phyloP scores from a whole-genome alignment of 2,113 vertebrate genomes.

The Ornithorhynchus anatinus region DNA sequence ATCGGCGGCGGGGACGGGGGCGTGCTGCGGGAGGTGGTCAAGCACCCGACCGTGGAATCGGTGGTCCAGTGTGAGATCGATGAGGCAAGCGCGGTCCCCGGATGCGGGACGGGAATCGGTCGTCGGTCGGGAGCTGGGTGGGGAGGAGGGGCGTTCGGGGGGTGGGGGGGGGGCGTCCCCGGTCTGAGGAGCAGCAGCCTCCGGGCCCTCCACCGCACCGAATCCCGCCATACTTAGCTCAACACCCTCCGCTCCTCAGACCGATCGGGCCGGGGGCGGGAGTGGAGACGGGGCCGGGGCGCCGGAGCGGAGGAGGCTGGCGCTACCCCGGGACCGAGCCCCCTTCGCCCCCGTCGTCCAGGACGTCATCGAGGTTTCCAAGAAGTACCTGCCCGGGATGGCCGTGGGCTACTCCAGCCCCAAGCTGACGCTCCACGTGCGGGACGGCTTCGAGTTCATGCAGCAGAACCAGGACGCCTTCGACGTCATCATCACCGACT shows the following conservation, averaged over 20 bases:
- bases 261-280: not conserved
- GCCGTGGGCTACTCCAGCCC: conserved; percentile 92
- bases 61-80: conserved; percentile 97
- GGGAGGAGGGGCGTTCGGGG: too few relatives aligned
- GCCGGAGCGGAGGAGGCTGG: not conserved
- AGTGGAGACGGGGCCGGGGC: not conserved
- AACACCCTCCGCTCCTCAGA: too few relatives aligned
- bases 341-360: conserved; percentile 53
- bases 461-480: conserved; percentile 97
- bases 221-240: too few relatives aligned
- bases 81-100: too few relatives aligned
- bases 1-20: conserved; percentile 96
- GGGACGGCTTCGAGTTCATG: conserved; percentile 98
- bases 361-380: conserved; percentile 96
- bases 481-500: conserved; percentile 96
- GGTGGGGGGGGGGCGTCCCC: too few relatives aligned
- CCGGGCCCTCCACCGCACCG: not conserved
- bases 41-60: conserved; percentile 88
- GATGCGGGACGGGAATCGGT: too few relatives aligned
- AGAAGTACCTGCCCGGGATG: conserved; percentile 95
- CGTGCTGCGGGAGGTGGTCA: conserved; percentile 92
- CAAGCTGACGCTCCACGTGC: conserved; percentile 91
- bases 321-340: not conserved
- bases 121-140: too few relatives aligned
- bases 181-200: not conserved